A percentile compares a stretch with the other conserved stretches of the same genome.
phyloP scores from a whole-genome alignment of 2,797 vertebrate genomes.

The Echeneis naucrates region DNA sequence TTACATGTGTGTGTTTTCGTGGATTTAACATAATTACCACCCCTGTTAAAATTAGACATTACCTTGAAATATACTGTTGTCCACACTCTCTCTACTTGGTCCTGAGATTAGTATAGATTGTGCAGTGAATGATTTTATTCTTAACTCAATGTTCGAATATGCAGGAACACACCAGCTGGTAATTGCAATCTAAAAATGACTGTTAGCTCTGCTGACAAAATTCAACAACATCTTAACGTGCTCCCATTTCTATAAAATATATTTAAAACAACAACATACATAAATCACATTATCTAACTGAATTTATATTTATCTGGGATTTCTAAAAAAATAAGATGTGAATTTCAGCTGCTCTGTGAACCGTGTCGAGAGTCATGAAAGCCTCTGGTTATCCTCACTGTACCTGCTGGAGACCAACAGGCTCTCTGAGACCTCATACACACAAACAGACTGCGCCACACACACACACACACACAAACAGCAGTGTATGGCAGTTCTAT shows the following conservation, averaged over 20 bases:
- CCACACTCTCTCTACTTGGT: neutral
- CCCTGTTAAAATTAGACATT: neutral
- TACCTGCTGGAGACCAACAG: conserved; percentile 63
- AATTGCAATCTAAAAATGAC: conserved; percentile 2
- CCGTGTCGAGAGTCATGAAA: conserved; percentile 53
- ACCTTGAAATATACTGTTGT: neutral
- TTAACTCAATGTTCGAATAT: no score
- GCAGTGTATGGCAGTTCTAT: conserved; percentile 80
- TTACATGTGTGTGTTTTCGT: neutral
- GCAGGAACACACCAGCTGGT: neutral
- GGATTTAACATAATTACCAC: neutral
- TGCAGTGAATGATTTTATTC: neutral
- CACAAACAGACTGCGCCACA: conserved; percentile 54
- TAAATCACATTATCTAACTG: conserved; percentile 17
- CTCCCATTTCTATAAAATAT: conserved; percentile 6
- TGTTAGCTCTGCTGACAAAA: neutral
- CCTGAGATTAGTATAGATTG: neutral
- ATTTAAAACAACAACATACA: no score
- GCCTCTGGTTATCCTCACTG: conserved; percentile 80
- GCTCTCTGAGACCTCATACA: conserved; percentile 65
- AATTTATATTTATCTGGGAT: conserved; percentile 45
- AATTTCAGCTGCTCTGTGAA: conserved; percentile 68
- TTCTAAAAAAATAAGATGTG: conserved; percentile 23
- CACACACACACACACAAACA: conserved; percentile 48
- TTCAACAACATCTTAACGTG: conserved; percentile 8